These are phyloP conservation scores for Pseudomyrmex cubaensis DNA, from an alignment of 1,140 invertebrate genomes.

Conservation along the genomic window DNA sequence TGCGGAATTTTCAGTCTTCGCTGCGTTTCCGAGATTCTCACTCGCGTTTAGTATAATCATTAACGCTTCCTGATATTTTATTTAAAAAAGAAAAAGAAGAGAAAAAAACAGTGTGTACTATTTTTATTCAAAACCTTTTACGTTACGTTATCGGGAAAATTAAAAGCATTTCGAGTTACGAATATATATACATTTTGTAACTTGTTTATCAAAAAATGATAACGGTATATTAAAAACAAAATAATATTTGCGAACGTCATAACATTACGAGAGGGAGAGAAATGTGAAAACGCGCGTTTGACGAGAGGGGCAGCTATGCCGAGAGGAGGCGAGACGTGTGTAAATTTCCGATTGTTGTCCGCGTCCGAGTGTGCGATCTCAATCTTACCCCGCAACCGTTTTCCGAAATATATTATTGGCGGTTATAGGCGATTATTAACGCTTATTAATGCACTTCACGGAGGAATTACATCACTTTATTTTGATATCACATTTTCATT, in stretches of 20 bases:
- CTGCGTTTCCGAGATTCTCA: constrained; percentile 33
- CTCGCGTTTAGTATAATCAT: constrained; percentile 9
- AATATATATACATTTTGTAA: too few relatives aligned
- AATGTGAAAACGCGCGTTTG: not conserved
- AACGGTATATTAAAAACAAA: not conserved
- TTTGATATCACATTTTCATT: constrained; percentile 61
- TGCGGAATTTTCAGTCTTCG: not conserved
- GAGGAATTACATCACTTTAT: constrained; percentile 46
- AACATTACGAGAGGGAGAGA: not conserved
- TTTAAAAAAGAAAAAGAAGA: not conserved
- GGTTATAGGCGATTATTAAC: constrained; percentile 49
- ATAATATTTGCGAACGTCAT: not conserved
- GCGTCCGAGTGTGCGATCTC: too few relatives aligned
- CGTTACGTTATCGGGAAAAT: too few relatives aligned
- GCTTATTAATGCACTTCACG: constrained; percentile 53
- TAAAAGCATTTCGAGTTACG: too few relatives aligned
- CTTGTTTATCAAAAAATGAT: not conserved
- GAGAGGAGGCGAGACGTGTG: too few relatives aligned
- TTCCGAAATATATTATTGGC: constrained; percentile 32
- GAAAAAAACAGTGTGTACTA: too few relatives aligned
- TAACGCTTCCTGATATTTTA: constrained; percentile 23
- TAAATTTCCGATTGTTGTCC: not conserved
- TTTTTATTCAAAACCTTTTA: too few relatives aligned
- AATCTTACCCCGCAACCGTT: not conserved
- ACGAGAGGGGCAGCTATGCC: too few relatives aligned